These are phyloP conservation scores for Daktulosphaira vitifoliae DNA, from an alignment of 1,140 invertebrate genomes.

Conservation along the genomic window DNA sequence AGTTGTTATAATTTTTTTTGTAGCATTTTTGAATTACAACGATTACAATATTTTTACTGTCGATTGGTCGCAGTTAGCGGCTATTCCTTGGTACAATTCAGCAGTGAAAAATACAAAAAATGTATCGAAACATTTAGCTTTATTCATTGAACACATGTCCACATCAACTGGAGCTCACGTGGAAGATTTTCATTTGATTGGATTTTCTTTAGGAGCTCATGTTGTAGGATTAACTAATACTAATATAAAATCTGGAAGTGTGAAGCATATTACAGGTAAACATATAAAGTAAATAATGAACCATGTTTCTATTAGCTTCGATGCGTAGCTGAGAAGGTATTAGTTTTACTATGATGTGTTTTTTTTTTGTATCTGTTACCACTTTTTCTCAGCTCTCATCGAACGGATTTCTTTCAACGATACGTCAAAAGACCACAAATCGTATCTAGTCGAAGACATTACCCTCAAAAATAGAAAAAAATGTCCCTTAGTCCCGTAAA, in stretches of 20 bases:
- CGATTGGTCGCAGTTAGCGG: slow-evolving; percentile 54
- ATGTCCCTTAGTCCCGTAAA: no score
- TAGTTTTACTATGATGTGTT: no score
- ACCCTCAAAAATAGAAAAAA: no score
- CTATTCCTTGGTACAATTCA: slow-evolving; percentile 39
- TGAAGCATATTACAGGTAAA: slow-evolving; percentile 44
- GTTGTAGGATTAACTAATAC: slow-evolving; percentile 41
- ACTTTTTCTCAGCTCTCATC: no score
- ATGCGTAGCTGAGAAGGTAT: no score
- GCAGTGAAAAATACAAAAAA: slow-evolving; percentile 38
- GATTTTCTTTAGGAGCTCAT: slow-evolving; percentile 42
- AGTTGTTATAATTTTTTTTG: no score
- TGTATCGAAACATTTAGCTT: slow-evolving; percentile 37
- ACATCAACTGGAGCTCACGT: slow-evolving; percentile 33
- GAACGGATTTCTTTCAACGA: no score
- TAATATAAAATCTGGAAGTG: slow-evolving; percentile 41
- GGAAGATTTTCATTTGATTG: slow-evolving; percentile 39
- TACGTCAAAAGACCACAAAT: no score
- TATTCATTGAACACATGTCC: slow-evolving; percentile 38
- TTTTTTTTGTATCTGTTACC: no score
- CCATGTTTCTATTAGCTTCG: no score
- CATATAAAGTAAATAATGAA: no score
- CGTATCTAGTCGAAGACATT: no score
- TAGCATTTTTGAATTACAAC: slow-evolving; percentile 48
- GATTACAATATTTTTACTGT: slow-evolving; percentile 56